These are phyloP conservation scores for Heliconius sara DNA, from an alignment of 2,888 invertebrate species.

Conservation along the genomic window DNA sequence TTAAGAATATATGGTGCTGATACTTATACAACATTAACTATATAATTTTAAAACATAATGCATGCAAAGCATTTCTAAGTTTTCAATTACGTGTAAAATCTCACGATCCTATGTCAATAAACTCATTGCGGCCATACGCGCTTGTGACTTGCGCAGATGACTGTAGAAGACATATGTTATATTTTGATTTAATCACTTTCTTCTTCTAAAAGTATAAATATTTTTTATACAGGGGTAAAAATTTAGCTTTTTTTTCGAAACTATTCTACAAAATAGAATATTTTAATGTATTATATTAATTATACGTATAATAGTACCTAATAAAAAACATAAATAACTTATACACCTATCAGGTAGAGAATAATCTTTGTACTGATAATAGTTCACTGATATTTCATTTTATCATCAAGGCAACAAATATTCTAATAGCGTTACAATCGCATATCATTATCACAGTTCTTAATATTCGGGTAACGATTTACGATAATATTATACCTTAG, in stretches of 20 bases:
- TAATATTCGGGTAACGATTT: slow-evolving; percentile 48
- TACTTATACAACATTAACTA: no score
- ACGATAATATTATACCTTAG: slow-evolving; percentile 41
- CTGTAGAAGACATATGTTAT: slow-evolving; percentile 17
- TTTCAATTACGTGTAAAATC: slow-evolving; percentile 1
- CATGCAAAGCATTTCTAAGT: slow-evolving; percentile 9
- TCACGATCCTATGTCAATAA: slow-evolving; percentile 36
- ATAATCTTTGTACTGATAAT: not conserved
- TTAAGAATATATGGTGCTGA: no score
- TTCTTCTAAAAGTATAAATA: not conserved
- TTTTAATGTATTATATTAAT: not conserved
- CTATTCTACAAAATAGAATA: not conserved
- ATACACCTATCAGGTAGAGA: not conserved
- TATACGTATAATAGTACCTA: not conserved
- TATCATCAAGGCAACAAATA: slow-evolving; percentile 39
- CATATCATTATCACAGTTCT: slow-evolving; percentile 48
- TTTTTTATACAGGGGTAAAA: not conserved
- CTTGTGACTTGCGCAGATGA: not conserved
- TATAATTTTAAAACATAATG: not conserved
- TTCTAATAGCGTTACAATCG: slow-evolving; percentile 40
- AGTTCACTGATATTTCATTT: slow-evolving; percentile 24
- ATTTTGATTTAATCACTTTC: not conserved
- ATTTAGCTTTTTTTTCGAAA: not conserved
- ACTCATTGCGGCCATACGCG: slow-evolving; percentile 37
- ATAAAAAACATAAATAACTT: not conserved